phyloP scores from a whole-genome alignment of 1,140 invertebrate genomes.

The Brachionus paranguensis region DNA sequence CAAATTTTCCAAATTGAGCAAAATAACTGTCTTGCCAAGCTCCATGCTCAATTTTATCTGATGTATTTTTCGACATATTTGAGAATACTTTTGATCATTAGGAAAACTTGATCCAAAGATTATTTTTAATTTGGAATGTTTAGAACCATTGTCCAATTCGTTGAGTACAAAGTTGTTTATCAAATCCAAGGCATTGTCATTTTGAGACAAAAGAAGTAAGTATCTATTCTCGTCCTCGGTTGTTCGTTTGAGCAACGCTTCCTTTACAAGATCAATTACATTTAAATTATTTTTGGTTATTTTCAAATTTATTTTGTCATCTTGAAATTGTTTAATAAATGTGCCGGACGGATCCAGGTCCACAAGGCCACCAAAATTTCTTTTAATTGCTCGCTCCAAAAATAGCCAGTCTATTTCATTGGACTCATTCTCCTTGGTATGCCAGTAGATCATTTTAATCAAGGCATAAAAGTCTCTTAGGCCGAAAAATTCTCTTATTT shows the following conservation, averaged over 20 bases:
- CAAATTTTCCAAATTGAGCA: conserved; percentile 51
- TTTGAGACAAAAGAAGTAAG: background rate
- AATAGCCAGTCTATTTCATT: conserved; percentile 43
- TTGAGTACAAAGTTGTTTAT: conserved; percentile 23
- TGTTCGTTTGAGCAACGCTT: background rate
- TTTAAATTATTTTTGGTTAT: conserved; percentile 25
- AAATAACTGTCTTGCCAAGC: conserved; percentile 49
- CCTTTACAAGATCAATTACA: conserved; percentile 33
- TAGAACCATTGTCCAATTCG: background rate
- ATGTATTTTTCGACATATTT: conserved; percentile 54
- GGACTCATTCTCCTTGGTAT: conserved; percentile 42
- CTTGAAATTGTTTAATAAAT: conserved; percentile 42
- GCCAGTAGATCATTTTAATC: conserved; percentile 48
- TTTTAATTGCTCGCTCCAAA: conserved; percentile 44
- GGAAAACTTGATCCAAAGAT: conserved; percentile 32
- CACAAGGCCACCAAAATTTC: conserved; percentile 48
- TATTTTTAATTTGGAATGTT: conserved; percentile 33
- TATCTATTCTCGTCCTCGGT: conserved; percentile 42
- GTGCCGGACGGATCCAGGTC: conserved; percentile 43
- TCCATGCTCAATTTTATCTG: conserved; percentile 54
- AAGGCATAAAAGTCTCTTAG: conserved; percentile 53
- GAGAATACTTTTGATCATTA: conserved; percentile 37
- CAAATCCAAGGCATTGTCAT: conserved; percentile 33
- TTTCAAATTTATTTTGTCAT: background rate
- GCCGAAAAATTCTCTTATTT: conserved; percentile 51